Conservation (phyloP, 92 coral and sea anemone genomes). For the Galaxea fascicularis region DNA sequence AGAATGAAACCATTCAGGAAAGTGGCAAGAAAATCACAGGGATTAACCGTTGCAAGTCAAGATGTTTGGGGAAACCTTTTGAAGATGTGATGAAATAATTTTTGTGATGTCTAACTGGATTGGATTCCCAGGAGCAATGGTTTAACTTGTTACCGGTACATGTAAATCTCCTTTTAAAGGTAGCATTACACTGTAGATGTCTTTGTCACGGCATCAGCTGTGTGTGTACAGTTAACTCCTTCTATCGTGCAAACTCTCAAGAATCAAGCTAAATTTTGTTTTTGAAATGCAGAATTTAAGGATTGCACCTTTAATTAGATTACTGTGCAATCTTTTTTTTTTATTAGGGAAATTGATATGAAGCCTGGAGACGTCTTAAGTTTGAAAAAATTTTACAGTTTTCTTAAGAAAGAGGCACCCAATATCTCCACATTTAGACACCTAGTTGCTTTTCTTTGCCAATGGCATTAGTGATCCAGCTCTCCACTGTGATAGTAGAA, state of each 20-base stretch:
- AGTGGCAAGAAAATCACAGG: neutral
- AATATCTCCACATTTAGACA: no score
- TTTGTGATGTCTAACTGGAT: neutral
- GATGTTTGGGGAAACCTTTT: neutral
- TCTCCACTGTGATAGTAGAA: no score
- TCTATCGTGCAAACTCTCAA: neutral
- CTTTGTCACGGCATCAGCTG: neutral
- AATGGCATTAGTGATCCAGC: no score
- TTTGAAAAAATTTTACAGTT: no score
- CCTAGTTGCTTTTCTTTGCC: no score
- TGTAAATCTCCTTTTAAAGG: neutral
- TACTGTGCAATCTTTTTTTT: no score
- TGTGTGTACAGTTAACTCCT: neutral
- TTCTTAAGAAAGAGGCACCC: no score
- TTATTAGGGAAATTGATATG: no score
- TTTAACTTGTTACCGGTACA: neutral
- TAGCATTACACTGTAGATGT: neutral
- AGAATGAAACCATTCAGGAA: slow-evolving; percentile 10
- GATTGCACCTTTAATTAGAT: no score
- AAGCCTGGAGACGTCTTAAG: no score
- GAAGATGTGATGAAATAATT: neutral
- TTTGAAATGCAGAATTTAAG: no score
- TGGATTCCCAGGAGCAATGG: neutral
- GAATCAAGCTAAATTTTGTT: neutral
- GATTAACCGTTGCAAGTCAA: neutral